A percentile compares a stretch with the other conserved stretches of the same genome.
These are phyloP conservation scores for Aphelinus certus DNA, from an alignment of 1,140 invertebrate species.

Conservation along the genomic window DNA sequence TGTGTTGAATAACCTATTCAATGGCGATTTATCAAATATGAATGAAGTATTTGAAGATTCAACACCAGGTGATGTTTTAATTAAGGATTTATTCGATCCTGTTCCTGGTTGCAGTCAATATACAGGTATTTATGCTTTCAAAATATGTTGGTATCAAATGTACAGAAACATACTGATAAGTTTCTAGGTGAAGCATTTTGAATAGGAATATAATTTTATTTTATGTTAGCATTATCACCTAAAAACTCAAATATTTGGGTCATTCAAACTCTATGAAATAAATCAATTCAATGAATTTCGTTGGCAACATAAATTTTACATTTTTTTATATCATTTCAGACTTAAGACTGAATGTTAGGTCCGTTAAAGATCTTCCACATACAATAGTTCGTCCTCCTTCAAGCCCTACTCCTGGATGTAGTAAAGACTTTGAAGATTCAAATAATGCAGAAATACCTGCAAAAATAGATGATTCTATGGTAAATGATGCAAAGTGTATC, in stretches of 20 bases:
- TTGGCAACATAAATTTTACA: background rate
- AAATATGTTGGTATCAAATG: too few relatives aligned
- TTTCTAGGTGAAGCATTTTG: too few relatives aligned
- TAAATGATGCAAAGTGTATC: constrained; percentile 40
- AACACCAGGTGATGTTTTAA: background rate
- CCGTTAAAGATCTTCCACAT: background rate
- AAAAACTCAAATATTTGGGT: too few relatives aligned
- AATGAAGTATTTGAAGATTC: constrained; percentile 5
- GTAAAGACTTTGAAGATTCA: constrained; percentile 41
- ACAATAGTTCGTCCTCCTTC: background rate
- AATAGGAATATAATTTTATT: too few relatives aligned
- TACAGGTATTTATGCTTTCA: constrained; percentile 20
- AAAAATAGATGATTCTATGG: constrained; percentile 15
- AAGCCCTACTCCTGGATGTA: constrained; percentile 48
- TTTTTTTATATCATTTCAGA: background rate
- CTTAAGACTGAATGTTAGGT: background rate
- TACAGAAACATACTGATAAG: too few relatives aligned
- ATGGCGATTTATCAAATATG: too few relatives aligned
- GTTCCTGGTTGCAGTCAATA: constrained; percentile 49
- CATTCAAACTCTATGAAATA: too few relatives aligned
- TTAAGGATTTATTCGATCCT: background rate
- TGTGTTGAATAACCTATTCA: too few relatives aligned
- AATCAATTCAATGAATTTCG: too few relatives aligned
- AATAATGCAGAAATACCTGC: background rate
- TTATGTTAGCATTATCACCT: too few relatives aligned